Conservation (phyloP, 1,140 invertebrate species). For the Drosophila lacteicornis region DNA sequence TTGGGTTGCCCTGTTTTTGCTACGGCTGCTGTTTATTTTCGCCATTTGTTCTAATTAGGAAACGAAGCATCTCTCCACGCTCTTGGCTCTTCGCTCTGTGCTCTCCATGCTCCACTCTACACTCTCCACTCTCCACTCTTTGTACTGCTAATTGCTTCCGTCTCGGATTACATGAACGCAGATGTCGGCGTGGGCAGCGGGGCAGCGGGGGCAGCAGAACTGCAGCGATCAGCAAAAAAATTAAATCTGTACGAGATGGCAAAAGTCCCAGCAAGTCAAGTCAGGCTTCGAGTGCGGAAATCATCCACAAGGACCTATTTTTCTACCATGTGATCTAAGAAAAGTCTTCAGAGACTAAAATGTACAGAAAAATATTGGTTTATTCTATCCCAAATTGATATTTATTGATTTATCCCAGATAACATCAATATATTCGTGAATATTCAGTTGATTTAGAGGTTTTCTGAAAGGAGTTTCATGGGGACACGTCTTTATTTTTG, state of each 20-base stretch:
- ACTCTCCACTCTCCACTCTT: slow-evolving; percentile 7
- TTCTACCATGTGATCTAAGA: too few relatives aligned
- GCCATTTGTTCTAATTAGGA: slow-evolving; percentile 75
- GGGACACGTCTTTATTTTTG: too few relatives aligned
- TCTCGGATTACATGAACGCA: slow-evolving; percentile 43
- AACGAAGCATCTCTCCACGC: slow-evolving; percentile 35
- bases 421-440: too few relatives aligned
- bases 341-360: too few relatives aligned
- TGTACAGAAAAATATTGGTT: too few relatives aligned
- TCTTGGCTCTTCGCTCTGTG: neutral
- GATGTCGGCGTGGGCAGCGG: slow-evolving; percentile 3
- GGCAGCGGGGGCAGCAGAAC: neutral
- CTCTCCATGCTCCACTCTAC: neutral
- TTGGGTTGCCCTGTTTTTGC: slow-evolving; percentile 47
- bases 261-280: neutral
- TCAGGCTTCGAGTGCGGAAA: too few relatives aligned
- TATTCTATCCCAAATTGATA: too few relatives aligned
- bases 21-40: slow-evolving; percentile 62
- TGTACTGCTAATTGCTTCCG: slow-evolving; percentile 41
- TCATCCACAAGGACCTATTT: neutral
- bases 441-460: too few relatives aligned
- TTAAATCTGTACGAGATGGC: slow-evolving; percentile 1
- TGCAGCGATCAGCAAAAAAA: slow-evolving; percentile 31
- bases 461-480: too few relatives aligned
- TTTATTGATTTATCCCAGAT: too few relatives aligned